Evolutionary conservation across 2,113 vertebrate genomes (phyloP).

Genomic region (Sylvietta virens): DNA sequence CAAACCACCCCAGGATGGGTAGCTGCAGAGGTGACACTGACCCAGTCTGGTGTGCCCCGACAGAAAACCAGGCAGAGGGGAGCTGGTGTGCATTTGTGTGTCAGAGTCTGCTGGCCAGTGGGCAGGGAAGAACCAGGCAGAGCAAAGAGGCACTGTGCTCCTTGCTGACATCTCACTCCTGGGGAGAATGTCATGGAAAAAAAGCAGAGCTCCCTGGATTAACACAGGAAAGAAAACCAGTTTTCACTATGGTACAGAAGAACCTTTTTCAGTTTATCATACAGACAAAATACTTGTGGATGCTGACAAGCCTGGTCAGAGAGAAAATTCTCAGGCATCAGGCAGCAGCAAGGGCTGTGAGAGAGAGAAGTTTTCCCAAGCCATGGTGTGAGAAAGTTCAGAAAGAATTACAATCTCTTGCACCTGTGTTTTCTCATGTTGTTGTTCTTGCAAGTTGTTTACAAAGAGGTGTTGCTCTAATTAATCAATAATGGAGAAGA

Average conservation of each 20-base stretch:
- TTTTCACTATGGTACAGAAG: neutral
- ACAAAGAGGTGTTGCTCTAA: too few relatives aligned
- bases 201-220: neutral
- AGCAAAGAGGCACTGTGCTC: fast-evolving
- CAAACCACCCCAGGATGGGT: neutral
- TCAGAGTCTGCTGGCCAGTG: neutral
- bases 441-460: too few relatives aligned
- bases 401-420: too few relatives aligned
- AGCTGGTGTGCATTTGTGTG: neutral
- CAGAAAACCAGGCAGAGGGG: neutral
- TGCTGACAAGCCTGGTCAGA: too few relatives aligned
- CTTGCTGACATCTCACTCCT: neutral
- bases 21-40: neutral
- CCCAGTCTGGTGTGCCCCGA: too few relatives aligned
- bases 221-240: neutral
- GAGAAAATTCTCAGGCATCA: too few relatives aligned
- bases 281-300: neutral
- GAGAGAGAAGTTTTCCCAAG: too few relatives aligned
- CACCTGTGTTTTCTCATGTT: too few relatives aligned
- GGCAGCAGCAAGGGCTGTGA: too few relatives aligned
- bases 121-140: neutral
- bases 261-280: neutral
- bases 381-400: too few relatives aligned
- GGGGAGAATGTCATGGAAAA: neutral
- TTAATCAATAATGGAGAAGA: too few relatives aligned